phyloP scores from a whole-genome alignment of 92 coral and sea anemone species.

The Plumapathes pennacea region DNA sequence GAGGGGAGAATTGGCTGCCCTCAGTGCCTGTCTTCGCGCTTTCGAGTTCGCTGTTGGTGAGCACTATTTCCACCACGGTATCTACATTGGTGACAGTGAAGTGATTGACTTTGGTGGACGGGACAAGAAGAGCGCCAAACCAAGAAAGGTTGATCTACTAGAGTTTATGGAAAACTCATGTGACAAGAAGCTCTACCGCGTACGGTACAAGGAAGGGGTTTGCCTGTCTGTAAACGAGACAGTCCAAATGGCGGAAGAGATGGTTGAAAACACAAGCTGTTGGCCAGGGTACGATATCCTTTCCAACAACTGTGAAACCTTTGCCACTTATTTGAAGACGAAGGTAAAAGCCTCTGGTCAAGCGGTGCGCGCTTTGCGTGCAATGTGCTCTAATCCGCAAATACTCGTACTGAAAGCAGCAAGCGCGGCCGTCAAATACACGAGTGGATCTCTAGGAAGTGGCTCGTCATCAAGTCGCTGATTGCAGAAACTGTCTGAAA shows the following conservation, averaged over 20 bases:
- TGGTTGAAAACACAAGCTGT: not conserved
- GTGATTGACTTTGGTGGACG: slow-evolving; percentile 2
- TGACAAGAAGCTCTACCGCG: slow-evolving; percentile 9
- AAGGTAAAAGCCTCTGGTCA: too few species aligned
- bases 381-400: too few species aligned
- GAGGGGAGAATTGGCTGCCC: not conserved
- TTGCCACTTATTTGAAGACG: too few species aligned
- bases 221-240: not conserved
- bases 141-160: slow-evolving; percentile 7
- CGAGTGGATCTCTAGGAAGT: too few species aligned
- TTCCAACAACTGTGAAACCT: too few species aligned
- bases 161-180: not conserved
- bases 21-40: not conserved
- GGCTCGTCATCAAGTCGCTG: too few species aligned
- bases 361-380: too few species aligned
- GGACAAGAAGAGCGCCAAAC: not conserved
- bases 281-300: too few species aligned
- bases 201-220: not conserved
- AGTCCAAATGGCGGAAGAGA: not conserved
- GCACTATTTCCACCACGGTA: slow-evolving; percentile 16
- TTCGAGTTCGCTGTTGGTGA: not conserved
- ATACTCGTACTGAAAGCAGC: too few species aligned
- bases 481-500: too few species aligned
- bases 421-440: too few species aligned
- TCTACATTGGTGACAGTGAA: slow-evolving; percentile 8